Conservation (phyloP, 1,140 invertebrate genomes). For the Drosophila kanapiae region DNA sequence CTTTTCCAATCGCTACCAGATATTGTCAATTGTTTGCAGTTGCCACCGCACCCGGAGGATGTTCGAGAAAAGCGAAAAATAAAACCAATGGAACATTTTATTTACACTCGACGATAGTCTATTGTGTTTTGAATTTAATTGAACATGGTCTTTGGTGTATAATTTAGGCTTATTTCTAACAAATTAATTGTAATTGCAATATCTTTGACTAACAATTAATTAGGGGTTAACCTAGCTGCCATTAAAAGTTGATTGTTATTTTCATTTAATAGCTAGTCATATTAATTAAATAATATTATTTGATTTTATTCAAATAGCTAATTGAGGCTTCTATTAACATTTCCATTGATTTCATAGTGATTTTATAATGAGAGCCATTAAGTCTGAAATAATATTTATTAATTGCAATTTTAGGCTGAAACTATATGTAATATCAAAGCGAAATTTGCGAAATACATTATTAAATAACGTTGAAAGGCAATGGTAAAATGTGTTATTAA, state of each 20-base stretch:
- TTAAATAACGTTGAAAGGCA: background rate
- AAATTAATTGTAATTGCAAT: constrained; percentile 1
- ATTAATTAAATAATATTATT: background rate
- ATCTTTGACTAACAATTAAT: background rate
- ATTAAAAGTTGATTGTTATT: background rate
- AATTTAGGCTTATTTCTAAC: background rate
- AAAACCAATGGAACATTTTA: background rate
- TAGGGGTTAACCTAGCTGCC: background rate
- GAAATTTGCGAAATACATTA: background rate
- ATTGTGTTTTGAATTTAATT: background rate
- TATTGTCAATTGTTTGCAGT: constrained; percentile 51
- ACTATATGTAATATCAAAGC: too few relatives aligned
- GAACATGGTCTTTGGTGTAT: background rate
- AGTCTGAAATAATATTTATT: background rate
- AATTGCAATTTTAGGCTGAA: too few relatives aligned
- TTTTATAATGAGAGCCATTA: background rate
- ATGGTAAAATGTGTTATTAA: too few relatives aligned
- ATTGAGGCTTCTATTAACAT: background rate
- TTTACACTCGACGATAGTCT: constrained; percentile 4
- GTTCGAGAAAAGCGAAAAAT: background rate
- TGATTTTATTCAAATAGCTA: background rate
- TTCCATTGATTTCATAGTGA: background rate
- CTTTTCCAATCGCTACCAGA: constrained; percentile 31
- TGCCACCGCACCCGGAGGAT: constrained; percentile 5
- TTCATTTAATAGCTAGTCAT: background rate